A percentile compares a stretch with the other conserved stretches of the same genome.
Conservation (phyloP, 2,888 invertebrate genomes). For the Apamea sordens region DNA sequence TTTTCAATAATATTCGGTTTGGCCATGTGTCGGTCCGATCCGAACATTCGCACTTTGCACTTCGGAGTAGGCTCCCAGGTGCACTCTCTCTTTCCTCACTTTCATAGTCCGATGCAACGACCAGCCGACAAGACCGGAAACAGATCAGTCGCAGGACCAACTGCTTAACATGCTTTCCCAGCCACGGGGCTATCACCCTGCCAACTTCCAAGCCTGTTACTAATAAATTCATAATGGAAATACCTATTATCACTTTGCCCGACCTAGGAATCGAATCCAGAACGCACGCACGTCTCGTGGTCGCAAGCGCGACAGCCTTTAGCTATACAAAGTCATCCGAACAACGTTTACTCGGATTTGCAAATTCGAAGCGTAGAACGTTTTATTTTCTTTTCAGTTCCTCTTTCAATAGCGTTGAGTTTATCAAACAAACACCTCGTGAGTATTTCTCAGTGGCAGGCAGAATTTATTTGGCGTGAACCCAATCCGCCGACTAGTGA, state of each 20-base stretch:
- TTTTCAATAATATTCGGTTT: too few species aligned
- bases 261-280: too few species aligned
- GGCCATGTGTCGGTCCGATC: too few species aligned
- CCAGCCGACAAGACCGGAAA: background rate
- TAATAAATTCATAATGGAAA: background rate
- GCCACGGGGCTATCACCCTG: background rate
- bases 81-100: background rate
- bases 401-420: slow-evolving; percentile 24
- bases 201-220: background rate
- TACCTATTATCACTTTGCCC: too few species aligned
- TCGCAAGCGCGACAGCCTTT: too few species aligned
- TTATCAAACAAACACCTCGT: slow-evolving; percentile 7
- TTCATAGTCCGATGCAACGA: background rate
- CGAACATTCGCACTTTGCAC: too few species aligned
- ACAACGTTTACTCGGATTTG: background rate
- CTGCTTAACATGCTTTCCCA: too few species aligned
- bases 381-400: background rate
- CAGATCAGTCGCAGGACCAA: background rate
- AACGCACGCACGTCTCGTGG: too few species aligned
- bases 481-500: slow-evolving; percentile 25
- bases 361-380: background rate
- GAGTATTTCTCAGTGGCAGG: slow-evolving; percentile 19
- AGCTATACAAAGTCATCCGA: background rate
- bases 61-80: too few species aligned
- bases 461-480: slow-evolving; percentile 33